Conservation (phyloP, 2,888 invertebrate species). For the Agrochola circellaris region DNA sequence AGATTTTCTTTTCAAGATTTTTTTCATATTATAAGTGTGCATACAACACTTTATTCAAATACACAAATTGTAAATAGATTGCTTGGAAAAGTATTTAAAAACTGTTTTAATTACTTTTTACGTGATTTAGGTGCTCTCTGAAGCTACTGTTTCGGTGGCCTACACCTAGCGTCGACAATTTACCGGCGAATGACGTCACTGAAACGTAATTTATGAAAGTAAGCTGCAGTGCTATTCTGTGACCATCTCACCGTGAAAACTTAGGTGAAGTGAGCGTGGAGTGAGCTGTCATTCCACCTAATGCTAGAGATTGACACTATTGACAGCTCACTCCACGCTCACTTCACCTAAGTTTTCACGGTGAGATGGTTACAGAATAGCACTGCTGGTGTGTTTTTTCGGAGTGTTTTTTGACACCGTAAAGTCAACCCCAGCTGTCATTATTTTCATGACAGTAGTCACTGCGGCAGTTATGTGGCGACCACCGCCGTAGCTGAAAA, state of each 20-base stretch:
- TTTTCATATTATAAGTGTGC: background rate
- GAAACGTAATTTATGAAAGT: background rate
- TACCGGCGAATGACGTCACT: background rate
- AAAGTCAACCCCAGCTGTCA: background rate
- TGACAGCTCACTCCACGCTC: no score
- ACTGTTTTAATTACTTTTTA: background rate
- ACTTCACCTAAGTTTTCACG: no score
- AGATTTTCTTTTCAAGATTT: conserved; percentile 44
- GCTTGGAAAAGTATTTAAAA: background rate
- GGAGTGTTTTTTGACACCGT: background rate
- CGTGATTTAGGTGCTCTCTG: background rate
- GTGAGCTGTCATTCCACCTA: no score
- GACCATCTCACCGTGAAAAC: no score
- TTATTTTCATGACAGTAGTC: background rate
- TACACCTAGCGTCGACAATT: background rate
- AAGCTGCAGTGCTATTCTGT: no score
- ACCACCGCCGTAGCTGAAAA: background rate
- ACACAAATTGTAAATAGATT: background rate
- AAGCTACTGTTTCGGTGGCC: background rate
- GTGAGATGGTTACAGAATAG: no score
- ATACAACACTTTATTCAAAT: background rate
- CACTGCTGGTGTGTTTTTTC: background rate
- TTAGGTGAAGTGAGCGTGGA: no score
- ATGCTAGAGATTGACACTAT: no score
- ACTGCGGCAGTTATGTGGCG: background rate